Evolutionary conservation across 2,888 invertebrate species (phyloP).

Genomic region (Tillus elongatus): DNA sequence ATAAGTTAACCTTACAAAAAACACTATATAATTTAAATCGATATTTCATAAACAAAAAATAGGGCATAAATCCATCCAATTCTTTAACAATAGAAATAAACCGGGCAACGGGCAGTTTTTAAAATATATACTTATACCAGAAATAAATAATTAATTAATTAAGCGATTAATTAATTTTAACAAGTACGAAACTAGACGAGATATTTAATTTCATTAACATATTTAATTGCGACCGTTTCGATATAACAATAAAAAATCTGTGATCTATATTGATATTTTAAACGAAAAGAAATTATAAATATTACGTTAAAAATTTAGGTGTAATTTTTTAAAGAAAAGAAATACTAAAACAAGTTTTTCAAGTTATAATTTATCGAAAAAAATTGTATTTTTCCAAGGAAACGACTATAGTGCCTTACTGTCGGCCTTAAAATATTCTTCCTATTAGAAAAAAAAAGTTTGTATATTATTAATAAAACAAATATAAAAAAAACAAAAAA

Average conservation of each 20-base stretch:
- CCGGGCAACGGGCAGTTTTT: slow-evolving; percentile 30
- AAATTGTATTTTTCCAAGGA: slow-evolving; percentile 38
- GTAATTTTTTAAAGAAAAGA: slow-evolving; percentile 22
- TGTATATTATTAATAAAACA: slow-evolving; percentile 39
- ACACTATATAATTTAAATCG: slow-evolving; percentile 12
- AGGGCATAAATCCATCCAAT: slow-evolving; percentile 28
- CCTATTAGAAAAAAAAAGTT: slow-evolving; percentile 37
- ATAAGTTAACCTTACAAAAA: slow-evolving; percentile 28
- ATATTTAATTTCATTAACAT: no score
- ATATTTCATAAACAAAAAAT: slow-evolving; percentile 19
- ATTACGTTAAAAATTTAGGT: slow-evolving; percentile 25
- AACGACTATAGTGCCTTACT: slow-evolving; percentile 43
- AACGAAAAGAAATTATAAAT: slow-evolving; percentile 12
- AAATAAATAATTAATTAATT: no score
- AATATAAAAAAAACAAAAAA: slow-evolving; percentile 30
- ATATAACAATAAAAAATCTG: slow-evolving; percentile 29
- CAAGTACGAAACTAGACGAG: no score
- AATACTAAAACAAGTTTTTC: slow-evolving; percentile 25
- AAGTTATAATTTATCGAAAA: slow-evolving; percentile 22
- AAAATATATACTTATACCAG: no score
- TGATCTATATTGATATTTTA: slow-evolving; percentile 28
- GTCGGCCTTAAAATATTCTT: slow-evolving; percentile 40
- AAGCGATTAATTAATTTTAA: no score
- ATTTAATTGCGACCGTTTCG: no score
- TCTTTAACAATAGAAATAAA: slow-evolving; percentile 13